Evolutionary conservation across 2,113 vertebrate species (phyloP).

Genomic region (Willisornis vidua): DNA sequence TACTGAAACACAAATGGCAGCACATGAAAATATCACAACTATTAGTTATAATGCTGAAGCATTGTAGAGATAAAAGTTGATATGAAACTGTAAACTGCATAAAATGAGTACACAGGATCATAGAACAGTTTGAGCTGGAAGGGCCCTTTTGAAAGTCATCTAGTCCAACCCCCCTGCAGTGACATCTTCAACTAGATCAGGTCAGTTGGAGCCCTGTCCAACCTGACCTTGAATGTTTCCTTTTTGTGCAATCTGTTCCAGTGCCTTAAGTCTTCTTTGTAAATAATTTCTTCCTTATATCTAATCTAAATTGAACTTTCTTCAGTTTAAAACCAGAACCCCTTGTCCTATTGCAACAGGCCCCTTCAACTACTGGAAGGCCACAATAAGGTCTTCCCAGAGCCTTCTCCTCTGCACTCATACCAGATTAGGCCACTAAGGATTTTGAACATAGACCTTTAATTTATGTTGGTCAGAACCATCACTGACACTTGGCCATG

Average conservation of each 20-base stretch:
- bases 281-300: not conserved
- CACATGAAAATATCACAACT: not conserved
- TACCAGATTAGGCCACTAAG: not conserved
- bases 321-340: not conserved
- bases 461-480: not conserved
- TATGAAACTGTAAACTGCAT: not conserved
- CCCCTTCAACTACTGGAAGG: not conserved
- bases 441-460: not conserved
- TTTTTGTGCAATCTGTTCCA: not conserved
- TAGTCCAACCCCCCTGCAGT: not conserved
- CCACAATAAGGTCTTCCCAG: not conserved
- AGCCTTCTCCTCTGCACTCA: not conserved
- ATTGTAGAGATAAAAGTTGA: not conserved
- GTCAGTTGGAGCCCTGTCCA: not conserved
- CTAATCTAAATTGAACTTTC: not conserved
- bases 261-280: not conserved
- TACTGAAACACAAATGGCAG: not conserved
- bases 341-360: not conserved
- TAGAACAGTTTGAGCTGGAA: not conserved
- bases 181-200: not conserved
- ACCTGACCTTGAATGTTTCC: not conserved
- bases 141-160: not conserved
- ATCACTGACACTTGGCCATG: not conserved
- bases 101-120: not conserved
- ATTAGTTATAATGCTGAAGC: not conserved